Conservation (phyloP, 2,797 vertebrate genomes). For the Platalea minor region DNA sequence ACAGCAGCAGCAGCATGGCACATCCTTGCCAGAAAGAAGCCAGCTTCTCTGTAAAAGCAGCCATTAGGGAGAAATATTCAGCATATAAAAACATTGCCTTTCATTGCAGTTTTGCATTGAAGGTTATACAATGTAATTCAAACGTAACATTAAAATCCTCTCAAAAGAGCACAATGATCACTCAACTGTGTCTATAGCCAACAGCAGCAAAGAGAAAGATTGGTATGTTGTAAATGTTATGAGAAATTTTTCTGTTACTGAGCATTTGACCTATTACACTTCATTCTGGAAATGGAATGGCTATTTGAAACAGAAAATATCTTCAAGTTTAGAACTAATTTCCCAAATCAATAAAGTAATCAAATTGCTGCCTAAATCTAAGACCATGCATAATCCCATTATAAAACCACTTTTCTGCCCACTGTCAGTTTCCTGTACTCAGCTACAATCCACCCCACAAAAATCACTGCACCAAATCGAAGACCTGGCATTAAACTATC, state of each 20-base stretch:
- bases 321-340: neutral
- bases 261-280: neutral
- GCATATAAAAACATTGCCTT: neutral
- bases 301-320: neutral
- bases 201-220: neutral
- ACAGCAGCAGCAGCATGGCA: neutral
- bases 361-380: neutral
- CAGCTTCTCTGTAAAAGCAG: neutral
- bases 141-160: neutral
- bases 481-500: neutral
- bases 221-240: neutral
- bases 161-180: neutral
- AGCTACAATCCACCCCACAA: neutral
- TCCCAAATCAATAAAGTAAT: neutral
- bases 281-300: neutral
- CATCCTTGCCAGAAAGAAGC: neutral
- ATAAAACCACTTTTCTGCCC: neutral
- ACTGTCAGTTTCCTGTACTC: neutral
- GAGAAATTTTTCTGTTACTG: neutral
- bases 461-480: neutral
- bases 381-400: neutral
- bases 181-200: neutral
- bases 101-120: neutral
- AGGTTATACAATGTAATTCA: neutral
- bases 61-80: neutral